Conservation (phyloP, 2,113 vertebrate genomes). For the Ameiurus melas region DNA sequence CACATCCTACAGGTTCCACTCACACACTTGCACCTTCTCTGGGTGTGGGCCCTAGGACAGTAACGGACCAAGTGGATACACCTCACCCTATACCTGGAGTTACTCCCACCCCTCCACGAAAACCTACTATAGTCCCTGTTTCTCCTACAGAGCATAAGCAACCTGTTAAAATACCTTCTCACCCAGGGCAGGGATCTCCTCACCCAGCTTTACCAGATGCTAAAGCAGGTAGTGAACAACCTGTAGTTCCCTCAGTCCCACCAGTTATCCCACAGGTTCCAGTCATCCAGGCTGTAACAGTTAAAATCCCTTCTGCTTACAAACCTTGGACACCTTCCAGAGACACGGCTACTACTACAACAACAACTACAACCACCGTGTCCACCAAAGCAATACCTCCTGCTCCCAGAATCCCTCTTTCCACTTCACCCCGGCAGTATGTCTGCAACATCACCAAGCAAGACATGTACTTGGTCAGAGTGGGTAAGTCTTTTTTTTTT, state of each 20-base stretch:
- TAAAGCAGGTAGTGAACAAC: conserved; percentile 32
- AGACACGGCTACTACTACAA: conserved; percentile 54
- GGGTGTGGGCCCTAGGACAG: conserved; percentile 34
- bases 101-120: conserved; percentile 51
- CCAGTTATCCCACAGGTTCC: conserved; percentile 29
- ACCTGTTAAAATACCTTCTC: not conserved
- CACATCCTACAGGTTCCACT: conserved; percentile 44
- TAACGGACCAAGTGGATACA: not conserved
- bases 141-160: conserved; percentile 37
- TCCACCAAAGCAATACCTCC: conserved; percentile 62
- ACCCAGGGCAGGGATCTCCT: conserved; percentile 32
- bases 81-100: conserved; percentile 29
- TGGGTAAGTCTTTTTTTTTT: conserved; percentile 63
- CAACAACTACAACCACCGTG: conserved; percentile 43
- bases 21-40: conserved; percentile 47
- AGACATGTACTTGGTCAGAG: conserved; percentile 76
- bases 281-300: conserved; percentile 53
- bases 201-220: conserved; percentile 21
- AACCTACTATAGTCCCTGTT: conserved; percentile 19
- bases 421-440: conserved; percentile 64
- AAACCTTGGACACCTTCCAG: conserved; percentile 48
- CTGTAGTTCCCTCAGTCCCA: conserved; percentile 44
- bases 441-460: conserved; percentile 73
- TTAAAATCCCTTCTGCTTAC: conserved; percentile 55
- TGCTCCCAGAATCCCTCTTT: conserved; percentile 62